Evolutionary conservation across 1,140 invertebrate genomes (phyloP), one percentile per base, ranked within the genome.

Genomic region (Ceratosolen solmsi): DNA sequence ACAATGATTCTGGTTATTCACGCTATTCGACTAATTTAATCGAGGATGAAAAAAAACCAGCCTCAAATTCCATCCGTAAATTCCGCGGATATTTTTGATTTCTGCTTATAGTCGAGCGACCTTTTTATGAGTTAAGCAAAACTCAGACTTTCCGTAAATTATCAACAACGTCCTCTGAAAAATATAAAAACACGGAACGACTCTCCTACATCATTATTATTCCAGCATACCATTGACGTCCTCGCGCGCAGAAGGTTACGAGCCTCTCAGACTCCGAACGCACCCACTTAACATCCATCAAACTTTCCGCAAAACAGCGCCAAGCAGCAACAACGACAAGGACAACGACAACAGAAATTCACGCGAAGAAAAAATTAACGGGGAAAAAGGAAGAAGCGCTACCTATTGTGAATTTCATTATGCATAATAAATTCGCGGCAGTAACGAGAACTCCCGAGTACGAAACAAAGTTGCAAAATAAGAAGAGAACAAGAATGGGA

Each of bases 381-480:
- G 41, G 3, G 33, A 65, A 65, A 65, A n/a, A 63, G 8, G 15
- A 77, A 49, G 38, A 5, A 77, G 36, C 11, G 36, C 20, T 20
- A 13, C 22, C 36, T 74, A 54, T 75, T 75, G 54, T 75, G 22
- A 20, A 41, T 60, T 75, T 75, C 41, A 54, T 79, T 79, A 33
- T 58, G 27, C 33, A 38, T 60, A 41, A 79, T 79, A 72, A 72
- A 79, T 72, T 70, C 25, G 38, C 36, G 17, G 38, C 15, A 15
- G 27, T 36, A 71, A 79, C 36, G 65, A 49, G 72, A 58, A 51
- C 30, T 76, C 27, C 38, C 15, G 20, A 36, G 22, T 27, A 27
- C 13, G 3, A 30, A 70, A 41, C 20, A 70, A 63, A 41, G 65
- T 38, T 41, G 7, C 36, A 70, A 70, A 70, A 68, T 17, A 11